Percentiles rank a stretch among this genome's conserved stretches.
phyloP scores from a whole-genome alignment of 2,797 vertebrate species.

The Heterohyrax brucei region DNA sequence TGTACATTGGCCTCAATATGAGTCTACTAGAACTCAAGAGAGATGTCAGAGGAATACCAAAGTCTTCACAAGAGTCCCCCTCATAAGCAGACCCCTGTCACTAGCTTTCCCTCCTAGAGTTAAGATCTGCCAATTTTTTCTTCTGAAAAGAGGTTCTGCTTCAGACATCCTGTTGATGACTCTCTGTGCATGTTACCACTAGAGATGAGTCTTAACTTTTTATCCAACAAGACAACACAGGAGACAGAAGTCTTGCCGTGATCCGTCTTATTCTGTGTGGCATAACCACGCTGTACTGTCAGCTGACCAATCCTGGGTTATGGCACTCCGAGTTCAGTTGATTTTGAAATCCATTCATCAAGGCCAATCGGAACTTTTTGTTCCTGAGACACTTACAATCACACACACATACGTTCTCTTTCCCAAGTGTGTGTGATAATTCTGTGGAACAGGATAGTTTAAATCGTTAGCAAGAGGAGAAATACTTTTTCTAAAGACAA shows the following conservation, averaged over 20 bases:
- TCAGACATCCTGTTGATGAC: neutral
- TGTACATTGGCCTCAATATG: neutral
- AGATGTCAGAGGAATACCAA: neutral
- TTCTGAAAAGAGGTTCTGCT: neutral
- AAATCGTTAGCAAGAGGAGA: neutral
- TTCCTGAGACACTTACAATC: neutral
- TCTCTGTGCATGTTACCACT: neutral
- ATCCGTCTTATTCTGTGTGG: neutral
- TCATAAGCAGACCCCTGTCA: neutral
- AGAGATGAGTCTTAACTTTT: neutral
- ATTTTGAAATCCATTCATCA: neutral
- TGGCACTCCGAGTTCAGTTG: neutral
- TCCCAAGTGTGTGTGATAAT: neutral
- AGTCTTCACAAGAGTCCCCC: neutral
- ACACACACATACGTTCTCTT: neutral
- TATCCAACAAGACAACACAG: neutral
- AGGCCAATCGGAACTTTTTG: neutral
- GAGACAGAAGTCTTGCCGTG: neutral
- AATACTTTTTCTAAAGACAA: neutral
- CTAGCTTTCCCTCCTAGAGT: neutral
- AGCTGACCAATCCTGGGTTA: neutral
- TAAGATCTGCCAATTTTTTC: neutral
- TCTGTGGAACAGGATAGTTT: neutral
- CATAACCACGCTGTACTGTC: neutral
- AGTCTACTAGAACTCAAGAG: neutral